Base-by-base conservation (phyloP, 2,113 vertebrate species). In the Mungos mungo region DNA sequence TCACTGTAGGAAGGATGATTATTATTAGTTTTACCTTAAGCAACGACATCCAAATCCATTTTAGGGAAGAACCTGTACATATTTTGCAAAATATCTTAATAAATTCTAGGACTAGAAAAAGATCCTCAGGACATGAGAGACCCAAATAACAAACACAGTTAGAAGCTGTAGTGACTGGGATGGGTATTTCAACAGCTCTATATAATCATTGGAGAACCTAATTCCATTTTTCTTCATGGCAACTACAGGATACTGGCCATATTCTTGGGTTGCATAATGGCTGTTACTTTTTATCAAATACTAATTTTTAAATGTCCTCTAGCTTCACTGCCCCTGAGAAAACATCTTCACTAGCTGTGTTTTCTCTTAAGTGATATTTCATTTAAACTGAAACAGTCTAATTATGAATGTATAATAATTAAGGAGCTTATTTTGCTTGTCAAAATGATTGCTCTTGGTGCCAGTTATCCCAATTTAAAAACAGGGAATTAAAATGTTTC, bases 341-440 rank as follows among this genome's bases (percentile, higher is more conserved):
- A 50, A 81, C 7, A 74, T 35, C 0, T 19, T 0, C 1, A 71
- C 16, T 66, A 27, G 68, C 69, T 86, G 18, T 69, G 77, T 52
- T 98, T 98, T 96, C 83, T 93, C 92, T 89, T 79, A 97, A 98
- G 60, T 68, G 77, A 95, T 60, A 72, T 81, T 96, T 74, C 68
- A 68, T 92, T 98, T 97, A 95, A 94, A 89, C 52, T 93, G 31
- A 97, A 98, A 98, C 77, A 97, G 90, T 85, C 82, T 94, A 97
- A 88, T 98, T 96, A 97, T 94, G 93, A 95, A 96, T 86, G 38
- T 65, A 33, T 38, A 97, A 76, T 71, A 96, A 95, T 69, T 76
- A 6, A 98, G 91, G 71, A 97, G 38, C 41, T 93, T 88, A 95
- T 96, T 95, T 91, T 96, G 83, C 81, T 52, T 96, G 35, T 94